These are phyloP conservation scores for Apamea monoglypha DNA, from an alignment of 2,888 invertebrate species.

Conservation along the genomic window DNA sequence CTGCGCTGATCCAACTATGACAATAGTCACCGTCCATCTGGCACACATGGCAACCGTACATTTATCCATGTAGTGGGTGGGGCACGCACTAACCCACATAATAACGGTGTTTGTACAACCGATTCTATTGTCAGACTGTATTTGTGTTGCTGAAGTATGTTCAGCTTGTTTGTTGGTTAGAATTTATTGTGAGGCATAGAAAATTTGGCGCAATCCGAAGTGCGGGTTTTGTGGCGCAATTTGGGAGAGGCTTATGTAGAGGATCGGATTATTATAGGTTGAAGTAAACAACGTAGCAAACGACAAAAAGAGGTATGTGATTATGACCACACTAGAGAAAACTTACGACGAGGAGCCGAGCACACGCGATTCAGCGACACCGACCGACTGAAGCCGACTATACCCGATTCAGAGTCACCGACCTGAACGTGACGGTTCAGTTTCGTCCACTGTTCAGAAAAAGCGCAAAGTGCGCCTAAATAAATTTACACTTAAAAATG, in stretches of 20 bases:
- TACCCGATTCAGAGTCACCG: no score
- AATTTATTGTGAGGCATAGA: slow-evolving; percentile 39
- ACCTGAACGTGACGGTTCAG: no score
- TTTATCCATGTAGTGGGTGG: slow-evolving; percentile 40
- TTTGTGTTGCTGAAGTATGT: slow-evolving; percentile 47
- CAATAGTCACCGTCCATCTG: slow-evolving; percentile 44
- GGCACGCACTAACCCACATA: slow-evolving; percentile 57
- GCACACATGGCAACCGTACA: slow-evolving; percentile 47
- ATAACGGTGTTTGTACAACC: slow-evolving; percentile 54
- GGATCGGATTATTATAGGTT: background rate
- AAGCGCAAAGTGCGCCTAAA: no score
- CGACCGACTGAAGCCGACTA: no score
- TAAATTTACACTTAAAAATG: no score
- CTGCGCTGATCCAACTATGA: slow-evolving; percentile 22
- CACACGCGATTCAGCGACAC: no score
- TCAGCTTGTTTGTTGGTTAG: slow-evolving; percentile 34
- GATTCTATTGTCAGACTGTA: slow-evolving; percentile 47
- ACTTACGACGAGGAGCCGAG: no score
- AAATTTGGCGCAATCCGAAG: background rate
- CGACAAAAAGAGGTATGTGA: no score
- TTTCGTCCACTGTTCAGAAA: no score
- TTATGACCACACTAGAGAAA: no score
- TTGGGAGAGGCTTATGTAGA: slow-evolving; percentile 6
- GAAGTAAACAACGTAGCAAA: background rate
- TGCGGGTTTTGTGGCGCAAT: background rate